phyloP scores from a whole-genome alignment of 2,797 vertebrate species.

The Neopelma chrysocephalum region DNA sequence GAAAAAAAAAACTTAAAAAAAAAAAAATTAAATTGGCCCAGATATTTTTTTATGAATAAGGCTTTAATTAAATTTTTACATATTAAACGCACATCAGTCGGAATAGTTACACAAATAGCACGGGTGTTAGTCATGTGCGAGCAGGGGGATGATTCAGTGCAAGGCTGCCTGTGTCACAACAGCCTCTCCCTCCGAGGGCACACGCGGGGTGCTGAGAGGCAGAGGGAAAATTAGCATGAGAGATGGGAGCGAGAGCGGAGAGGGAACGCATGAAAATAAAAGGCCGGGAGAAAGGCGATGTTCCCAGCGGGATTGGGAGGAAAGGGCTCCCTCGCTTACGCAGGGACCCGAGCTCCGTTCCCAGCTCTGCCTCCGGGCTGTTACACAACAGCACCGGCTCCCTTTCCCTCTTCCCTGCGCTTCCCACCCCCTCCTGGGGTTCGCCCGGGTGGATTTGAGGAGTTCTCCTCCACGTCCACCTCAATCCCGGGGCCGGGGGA shows the following conservation, averaged over 20 bases:
- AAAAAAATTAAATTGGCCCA: slow-evolving; percentile 30
- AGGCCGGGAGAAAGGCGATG: neutral
- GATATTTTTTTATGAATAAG: slow-evolving; percentile 62
- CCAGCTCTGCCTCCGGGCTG: neutral
- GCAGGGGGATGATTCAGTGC: slow-evolving; percentile 46
- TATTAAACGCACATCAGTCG: slow-evolving; percentile 36
- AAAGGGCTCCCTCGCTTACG: neutral
- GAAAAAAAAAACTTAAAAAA: neutral
- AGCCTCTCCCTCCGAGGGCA: slow-evolving; percentile 5
- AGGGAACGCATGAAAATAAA: neutral
- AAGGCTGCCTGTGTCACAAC: neutral
- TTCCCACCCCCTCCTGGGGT: neutral
- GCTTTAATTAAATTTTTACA: slow-evolving; percentile 70
- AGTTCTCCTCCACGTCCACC: neutral
- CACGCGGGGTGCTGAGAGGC: slow-evolving; percentile 30
- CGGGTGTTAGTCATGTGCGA: slow-evolving; percentile 16
- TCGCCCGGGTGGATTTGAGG: neutral
- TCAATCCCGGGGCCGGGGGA: rapidly evolving
- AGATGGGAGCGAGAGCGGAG: neutral
- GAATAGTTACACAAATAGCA: slow-evolving; percentile 61
- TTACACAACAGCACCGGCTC: neutral
- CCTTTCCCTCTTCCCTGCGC: rapidly evolving
- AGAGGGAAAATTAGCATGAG: slow-evolving; percentile 28
- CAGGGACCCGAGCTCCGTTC: neutral
- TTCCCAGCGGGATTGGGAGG: neutral